Base-by-base conservation (phyloP, 2,113 vertebrate genomes). In the Aramus guarauna region DNA sequence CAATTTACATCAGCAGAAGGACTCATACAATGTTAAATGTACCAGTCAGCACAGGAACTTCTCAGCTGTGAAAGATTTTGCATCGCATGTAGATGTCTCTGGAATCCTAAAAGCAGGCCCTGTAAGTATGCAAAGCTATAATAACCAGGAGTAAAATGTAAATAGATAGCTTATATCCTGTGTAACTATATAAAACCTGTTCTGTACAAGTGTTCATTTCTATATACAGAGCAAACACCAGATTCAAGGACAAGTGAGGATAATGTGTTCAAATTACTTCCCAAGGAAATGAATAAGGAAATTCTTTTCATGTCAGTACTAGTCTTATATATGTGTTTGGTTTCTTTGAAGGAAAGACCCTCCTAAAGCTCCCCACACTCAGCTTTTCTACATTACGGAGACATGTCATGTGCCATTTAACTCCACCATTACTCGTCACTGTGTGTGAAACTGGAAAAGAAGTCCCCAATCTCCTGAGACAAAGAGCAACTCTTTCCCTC, bases 151-250 rank as follows among this genome's bases (percentile, higher is more conserved):
- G 55, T 78, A 96, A 96, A 97, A 95, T 93, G 97, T 92, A 97
- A 98, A 85, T 88, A 93, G 97, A 97, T 98, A 98, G 89, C 95
- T 97, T 96, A 87, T 96, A 90, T 97, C 97, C 94, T 92, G 94
- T 96, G 92, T 85, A 85, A 96, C 94, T 94, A 95, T 94, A 97
- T 95, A 96, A 97, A 97, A 95, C 84, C 76, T 66, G n/a, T 91
- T 90, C 96, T 77, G 48, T 96, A 68, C 90, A 94, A 96, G 90
- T 66, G 87, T 84, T 95, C 87, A 60, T 81, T 96, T 96, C 97
- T 97, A 97, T 96, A 93, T 95, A 91, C 56, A 94, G 87, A 96
- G 75, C 94, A 94, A 97, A 86, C 69, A 88, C 19, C 62, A 92
- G 83, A 92, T 94, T 92, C 86, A 97, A 98, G 97, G 97, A 96